These are phyloP conservation scores for pig (Sus scrofa) DNA, from an alignment of 2,113 vertebrate species.

Conservation along the genomic window T2T-Sscrofa CM000816.6:107507501-107508000, in stretches of 20 bases:
- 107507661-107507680: background rate
- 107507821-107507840: background rate
- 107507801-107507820: background rate
- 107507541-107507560: background rate
- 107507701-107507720: background rate
- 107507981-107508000: background rate
- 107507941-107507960: background rate
- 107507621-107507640: background rate
- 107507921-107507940: background rate
- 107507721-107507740: background rate
- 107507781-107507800: background rate
- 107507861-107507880: background rate
- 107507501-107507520: conserved; percentile 80
- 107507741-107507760: conserved; percentile 1
- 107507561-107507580: background rate
- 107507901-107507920: background rate
- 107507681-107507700: background rate
- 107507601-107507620: background rate
- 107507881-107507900: background rate
- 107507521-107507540: conserved; percentile 85
- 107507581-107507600: background rate
- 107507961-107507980: background rate
- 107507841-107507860: background rate
- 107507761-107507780: conserved; percentile 15
- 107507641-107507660: background rate